Conservation (phyloP, 1,140 invertebrate species). For the Rhagoletis pomonella region DNA sequence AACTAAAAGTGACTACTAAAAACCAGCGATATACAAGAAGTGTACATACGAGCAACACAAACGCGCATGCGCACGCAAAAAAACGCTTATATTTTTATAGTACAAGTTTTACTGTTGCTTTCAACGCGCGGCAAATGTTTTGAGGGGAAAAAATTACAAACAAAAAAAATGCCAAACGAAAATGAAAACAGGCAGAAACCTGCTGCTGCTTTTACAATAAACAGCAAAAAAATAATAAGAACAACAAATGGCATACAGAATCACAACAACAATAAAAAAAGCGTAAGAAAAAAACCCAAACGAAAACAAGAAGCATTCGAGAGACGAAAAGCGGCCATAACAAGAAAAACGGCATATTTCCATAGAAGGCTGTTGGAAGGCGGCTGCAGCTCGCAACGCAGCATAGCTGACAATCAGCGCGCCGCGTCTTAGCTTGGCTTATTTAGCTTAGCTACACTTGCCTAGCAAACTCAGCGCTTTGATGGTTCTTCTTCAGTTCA, state of each 20-base stretch:
- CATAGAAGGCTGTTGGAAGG: conserved; percentile 43
- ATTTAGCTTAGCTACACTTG: neutral
- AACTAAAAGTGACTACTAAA: neutral
- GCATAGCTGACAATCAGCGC: neutral
- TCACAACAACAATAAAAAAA: neutral
- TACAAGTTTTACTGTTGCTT: conserved; percentile 51
- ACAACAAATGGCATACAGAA: neutral
- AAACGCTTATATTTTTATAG: conserved; percentile 27
- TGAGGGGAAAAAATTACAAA: neutral
- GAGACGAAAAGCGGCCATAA: conserved; percentile 7
- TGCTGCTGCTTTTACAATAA: conserved; percentile 16
- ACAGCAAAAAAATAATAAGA: conserved; percentile 16
- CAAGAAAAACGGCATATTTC: conserved; percentile 51
- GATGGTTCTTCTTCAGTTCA: conserved; percentile 43
- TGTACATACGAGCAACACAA: neutral
- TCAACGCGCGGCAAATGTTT: neutral
- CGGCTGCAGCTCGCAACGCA: conserved; percentile 10
- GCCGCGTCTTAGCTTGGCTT: neutral
- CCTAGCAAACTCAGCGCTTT: neutral
- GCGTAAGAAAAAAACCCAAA: neutral
- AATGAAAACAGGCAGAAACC: conserved; percentile 37
- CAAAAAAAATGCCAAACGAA: conserved; percentile 20
- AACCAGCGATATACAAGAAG: neutral
- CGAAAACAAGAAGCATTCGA: neutral
- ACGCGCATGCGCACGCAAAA: neutral